Evolutionary conservation across 2,797 vertebrate species (phyloP).

Genomic region (Acrossocheilus wenchowensis): DNA sequence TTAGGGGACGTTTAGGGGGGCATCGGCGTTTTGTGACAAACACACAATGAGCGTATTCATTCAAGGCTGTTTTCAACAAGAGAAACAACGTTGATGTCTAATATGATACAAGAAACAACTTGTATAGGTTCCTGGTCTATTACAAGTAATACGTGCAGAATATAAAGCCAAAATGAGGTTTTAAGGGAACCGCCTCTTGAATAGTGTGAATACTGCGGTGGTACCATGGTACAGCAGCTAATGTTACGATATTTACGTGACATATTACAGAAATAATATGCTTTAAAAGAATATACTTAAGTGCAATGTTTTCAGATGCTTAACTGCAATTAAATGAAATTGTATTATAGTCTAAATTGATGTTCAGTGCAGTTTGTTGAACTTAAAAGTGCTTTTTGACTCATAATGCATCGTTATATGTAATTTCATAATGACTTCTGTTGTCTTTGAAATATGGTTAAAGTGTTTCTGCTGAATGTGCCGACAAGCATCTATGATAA

Average conservation of each 20-base stretch:
- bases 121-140: conserved; percentile 34
- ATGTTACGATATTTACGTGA: not conserved
- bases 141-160: conserved; percentile 2
- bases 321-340: too few species aligned
- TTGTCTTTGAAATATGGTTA: too few species aligned
- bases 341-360: too few species aligned
- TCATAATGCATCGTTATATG: too few species aligned
- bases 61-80: conserved; percentile 55
- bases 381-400: too few species aligned
- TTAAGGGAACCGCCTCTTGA: not conserved
- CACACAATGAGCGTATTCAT: conserved; percentile 55
- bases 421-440: too few species aligned
- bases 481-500: too few species aligned
- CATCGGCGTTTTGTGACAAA: conserved; percentile 46
- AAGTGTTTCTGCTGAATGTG: too few species aligned
- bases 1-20: conserved; percentile 51
- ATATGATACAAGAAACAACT: conserved; percentile 56
- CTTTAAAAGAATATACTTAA: not conserved
- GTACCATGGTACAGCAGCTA: not conserved
- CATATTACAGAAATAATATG: not conserved
- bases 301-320: not conserved
- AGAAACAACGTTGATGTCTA: conserved; percentile 47
- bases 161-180: conserved; percentile 14
- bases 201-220: not conserved
- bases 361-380: too few species aligned